Conservation (phyloP, 2,113 vertebrate species). For the Muntiacus reevesi region DNA sequence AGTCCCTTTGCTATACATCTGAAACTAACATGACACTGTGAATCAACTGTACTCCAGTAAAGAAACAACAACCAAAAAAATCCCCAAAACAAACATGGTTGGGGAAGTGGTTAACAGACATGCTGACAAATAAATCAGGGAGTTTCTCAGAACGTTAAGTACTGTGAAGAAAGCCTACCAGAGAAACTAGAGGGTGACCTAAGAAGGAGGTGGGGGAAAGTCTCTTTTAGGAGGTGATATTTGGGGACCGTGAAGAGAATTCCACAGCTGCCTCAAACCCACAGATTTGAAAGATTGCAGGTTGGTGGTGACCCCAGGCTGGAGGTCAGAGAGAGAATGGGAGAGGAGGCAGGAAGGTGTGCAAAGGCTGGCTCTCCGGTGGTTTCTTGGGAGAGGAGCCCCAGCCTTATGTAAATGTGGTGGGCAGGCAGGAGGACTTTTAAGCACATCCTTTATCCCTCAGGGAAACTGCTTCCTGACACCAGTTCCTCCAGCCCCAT, state of each 20-base stretch:
- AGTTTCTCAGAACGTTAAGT: not conserved
- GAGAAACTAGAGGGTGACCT: not conserved
- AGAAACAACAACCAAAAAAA: not conserved
- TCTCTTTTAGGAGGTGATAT: not conserved
- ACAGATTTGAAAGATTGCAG: no score
- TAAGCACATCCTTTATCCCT: not conserved
- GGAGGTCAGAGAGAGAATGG: not conserved
- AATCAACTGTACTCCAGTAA: not conserved
- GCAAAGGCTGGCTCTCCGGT: not conserved
- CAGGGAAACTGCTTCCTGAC: not conserved
- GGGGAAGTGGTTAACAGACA: not conserved
- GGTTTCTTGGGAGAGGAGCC: not conserved
- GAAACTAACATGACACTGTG: not conserved
- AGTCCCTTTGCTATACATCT: not conserved
- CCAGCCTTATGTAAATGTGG: not conserved
- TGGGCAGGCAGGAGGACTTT: not conserved
- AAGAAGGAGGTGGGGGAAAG: not conserved
- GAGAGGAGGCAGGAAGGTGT: not conserved
- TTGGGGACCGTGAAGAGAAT: not conserved
- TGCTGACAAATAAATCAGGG: not conserved
- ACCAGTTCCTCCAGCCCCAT: not conserved
- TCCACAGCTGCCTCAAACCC: not conserved
- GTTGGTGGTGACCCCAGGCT: not conserved
- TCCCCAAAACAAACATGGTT: not conserved
- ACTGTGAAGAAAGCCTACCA: not conserved